phyloP scores from a whole-genome alignment of 2,888 invertebrate species.

The Cheilosia vernalis region DNA sequence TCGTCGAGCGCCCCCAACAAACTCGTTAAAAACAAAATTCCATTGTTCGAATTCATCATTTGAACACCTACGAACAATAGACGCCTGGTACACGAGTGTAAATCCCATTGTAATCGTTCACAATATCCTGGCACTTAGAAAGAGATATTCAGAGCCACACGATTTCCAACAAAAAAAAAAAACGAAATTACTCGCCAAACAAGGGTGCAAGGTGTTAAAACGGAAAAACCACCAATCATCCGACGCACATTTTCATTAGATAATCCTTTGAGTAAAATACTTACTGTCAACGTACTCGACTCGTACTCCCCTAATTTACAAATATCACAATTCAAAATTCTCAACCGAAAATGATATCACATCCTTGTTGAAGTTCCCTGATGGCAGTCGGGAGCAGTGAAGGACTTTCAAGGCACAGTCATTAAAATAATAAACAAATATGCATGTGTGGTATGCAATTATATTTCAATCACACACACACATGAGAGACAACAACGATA shows the following conservation, averaged over 20 bases:
- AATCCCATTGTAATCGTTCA: not conserved
- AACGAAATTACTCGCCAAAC: not conserved
- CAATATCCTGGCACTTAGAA: slow-evolving; percentile 5
- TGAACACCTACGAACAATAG: slow-evolving; percentile 44
- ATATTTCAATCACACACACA: slow-evolving; percentile 55
- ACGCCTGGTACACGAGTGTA: slow-evolving; percentile 23
- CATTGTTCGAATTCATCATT: slow-evolving; percentile 49
- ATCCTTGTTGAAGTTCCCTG: slow-evolving; percentile 19
- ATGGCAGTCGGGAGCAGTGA: slow-evolving; percentile 22
- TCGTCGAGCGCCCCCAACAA: not conserved
- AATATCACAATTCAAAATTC: slow-evolving; percentile 16
- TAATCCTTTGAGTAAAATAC: slow-evolving; percentile 25
- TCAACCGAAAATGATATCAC: slow-evolving; percentile 10
- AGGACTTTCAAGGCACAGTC: slow-evolving; percentile 31
- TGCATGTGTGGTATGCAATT: slow-evolving; percentile 49
- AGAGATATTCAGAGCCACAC: slow-evolving; percentile 9
- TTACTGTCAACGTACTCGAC: not conserved
- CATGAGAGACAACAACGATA: slow-evolving; percentile 41
- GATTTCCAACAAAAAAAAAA: not conserved
- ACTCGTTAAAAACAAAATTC: slow-evolving; percentile 42
- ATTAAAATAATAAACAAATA: slow-evolving; percentile 52
- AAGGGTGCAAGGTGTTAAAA: slow-evolving; percentile 64
- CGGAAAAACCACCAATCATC: slow-evolving; percentile 66
- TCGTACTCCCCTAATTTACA: slow-evolving; percentile 16
- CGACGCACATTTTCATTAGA: slow-evolving; percentile 4